A percentile compares a stretch with the other conserved stretches of the same genome.
Conservation (phyloP, 2,113 vertebrate genomes). For the Dasyurus viverrinus region DNA sequence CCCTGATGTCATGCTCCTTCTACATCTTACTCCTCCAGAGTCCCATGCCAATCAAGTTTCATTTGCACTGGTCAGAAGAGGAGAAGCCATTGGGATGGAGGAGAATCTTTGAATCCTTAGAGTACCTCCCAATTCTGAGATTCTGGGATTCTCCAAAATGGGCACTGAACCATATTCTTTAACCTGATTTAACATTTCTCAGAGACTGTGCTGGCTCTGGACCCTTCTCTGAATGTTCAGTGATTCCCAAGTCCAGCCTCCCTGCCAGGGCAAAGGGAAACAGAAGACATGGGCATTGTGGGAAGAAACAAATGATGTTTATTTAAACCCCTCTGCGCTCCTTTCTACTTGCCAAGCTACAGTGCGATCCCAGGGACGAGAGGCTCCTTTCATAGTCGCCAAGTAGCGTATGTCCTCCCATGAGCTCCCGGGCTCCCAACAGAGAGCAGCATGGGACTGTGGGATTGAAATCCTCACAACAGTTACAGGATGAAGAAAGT, state of each 20-base stretch:
- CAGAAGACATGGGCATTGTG: neutral
- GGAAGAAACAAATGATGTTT: slow-evolving; percentile 5
- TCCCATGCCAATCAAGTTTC: neutral
- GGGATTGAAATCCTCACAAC: neutral
- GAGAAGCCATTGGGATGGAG: neutral
- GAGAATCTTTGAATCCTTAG: neutral
- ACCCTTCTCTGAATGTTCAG: neutral
- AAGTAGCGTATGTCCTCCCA: neutral
- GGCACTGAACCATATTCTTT: neutral
- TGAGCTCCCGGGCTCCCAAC: neutral
- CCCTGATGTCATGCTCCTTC: neutral
- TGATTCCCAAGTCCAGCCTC: neutral
- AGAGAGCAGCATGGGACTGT: neutral
- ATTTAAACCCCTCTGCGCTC: neutral
- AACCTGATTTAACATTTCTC: neutral
- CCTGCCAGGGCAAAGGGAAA: slow-evolving; percentile 2
- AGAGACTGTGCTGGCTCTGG: neutral
- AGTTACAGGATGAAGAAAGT: neutral
- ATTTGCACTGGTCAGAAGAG: neutral
- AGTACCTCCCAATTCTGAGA: neutral
- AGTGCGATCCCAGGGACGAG: neutral
- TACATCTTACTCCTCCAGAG: neutral
- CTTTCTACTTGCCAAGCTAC: neutral
- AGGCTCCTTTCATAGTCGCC: neutral
- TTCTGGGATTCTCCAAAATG: neutral